Evolutionary conservation across 23 tunicate genomes (phyloP), one percentile per base, ranked within the genome.

Genomic region (Ascidia mentula): DNA sequence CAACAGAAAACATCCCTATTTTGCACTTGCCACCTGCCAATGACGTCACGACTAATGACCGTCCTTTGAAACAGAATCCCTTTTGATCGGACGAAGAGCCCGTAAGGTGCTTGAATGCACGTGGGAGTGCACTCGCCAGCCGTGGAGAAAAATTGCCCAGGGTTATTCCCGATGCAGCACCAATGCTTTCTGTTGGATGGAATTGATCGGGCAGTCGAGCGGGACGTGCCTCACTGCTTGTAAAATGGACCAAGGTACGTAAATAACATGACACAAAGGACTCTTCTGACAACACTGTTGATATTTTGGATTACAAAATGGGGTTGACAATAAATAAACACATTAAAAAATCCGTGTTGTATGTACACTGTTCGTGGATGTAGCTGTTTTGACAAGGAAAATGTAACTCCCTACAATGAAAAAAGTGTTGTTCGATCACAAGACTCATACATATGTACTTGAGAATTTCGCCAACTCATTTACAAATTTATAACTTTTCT

Each of bases 121-220:
- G 38, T 84, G 88, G 88, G 81, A 84, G 60, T 84, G 88, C 61
- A 45, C 88, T 0, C 15, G 81, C 8, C 77, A 34, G 31, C 30
- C 61, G 18, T 84, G 88, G 88, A 37, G 69, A 38, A 84, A 59
- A 38, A 84, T 84, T 42, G 72, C 88, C 20, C 53, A 24, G 4
- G 88, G 76, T 36, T 84, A 84, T 37, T 36, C 88, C 28, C 28
- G 61, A 39, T 84, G 88, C 72, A 72, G 76, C 38, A 84, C 88
- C 9, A 84, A 60, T 72, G 61, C 72, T 24, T 32, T 31, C 20
- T 84, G 88, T 81, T 84, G 88, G 88, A 84, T 76, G 76, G 36
- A 17, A 38, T 18, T 59, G 18, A 69, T 76, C 18, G 88, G 88
- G 6, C 81, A 75, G 22, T 32, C 45, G 1, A 24, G 74, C 4